Percentiles rank a stretch among this genome's conserved stretches.
Evolutionary conservation across 1,140 invertebrate species (phyloP).

Genomic region (Drosophila ohnishii): DNA sequence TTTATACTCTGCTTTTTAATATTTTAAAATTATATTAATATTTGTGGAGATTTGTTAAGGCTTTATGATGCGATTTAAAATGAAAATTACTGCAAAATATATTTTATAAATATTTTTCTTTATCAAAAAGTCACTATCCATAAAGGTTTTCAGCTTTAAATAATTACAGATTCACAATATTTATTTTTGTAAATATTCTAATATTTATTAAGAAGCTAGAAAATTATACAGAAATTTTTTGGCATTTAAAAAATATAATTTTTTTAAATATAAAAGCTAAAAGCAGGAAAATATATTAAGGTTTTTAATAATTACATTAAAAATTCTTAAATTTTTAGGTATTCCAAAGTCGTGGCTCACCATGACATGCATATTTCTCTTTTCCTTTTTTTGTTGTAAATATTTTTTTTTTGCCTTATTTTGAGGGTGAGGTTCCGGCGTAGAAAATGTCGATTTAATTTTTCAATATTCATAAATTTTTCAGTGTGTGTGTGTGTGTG

Average conservation of each 20-base stretch:
- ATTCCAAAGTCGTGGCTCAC: not conserved
- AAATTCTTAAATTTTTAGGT: not conserved
- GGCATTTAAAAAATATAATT: not conserved
- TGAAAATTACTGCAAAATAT: too few relatives aligned
- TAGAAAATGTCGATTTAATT: constrained; percentile 73
- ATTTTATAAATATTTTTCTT: too few relatives aligned
- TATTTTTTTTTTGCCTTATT: not conserved
- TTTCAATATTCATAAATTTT: constrained; percentile 79
- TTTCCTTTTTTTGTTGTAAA: constrained; percentile 27
- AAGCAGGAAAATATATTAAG: not conserved
- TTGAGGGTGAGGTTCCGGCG: constrained; percentile 24
- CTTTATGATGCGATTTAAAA: too few relatives aligned
- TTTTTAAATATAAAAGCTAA: not conserved
- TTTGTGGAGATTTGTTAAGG: too few relatives aligned
- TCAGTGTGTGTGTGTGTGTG: constrained; percentile 18
- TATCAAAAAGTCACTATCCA: too few relatives aligned
- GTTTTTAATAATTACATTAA: not conserved
- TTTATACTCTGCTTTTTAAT: not conserved
- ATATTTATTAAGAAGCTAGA: not conserved
- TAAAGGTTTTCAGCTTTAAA: too few relatives aligned
- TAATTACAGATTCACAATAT: too few relatives aligned
- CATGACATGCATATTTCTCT: not conserved
- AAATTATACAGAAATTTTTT: not conserved
- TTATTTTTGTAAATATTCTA: too few relatives aligned
- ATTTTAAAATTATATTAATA: too few relatives aligned